Conservation (phyloP, 2,113 vertebrate species). For the Centropristis striata region DNA sequence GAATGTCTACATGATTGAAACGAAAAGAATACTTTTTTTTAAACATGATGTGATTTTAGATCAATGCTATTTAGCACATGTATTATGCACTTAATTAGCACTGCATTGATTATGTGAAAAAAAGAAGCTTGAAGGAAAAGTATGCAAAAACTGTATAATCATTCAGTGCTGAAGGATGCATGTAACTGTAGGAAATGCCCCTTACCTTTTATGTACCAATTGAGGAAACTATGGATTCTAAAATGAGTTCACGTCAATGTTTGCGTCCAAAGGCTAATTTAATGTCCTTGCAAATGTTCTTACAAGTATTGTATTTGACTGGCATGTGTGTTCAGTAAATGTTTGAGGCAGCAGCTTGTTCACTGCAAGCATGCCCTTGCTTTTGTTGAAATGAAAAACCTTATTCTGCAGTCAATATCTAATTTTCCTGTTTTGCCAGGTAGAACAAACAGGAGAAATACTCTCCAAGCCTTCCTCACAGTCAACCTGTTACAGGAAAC, state of each 20-base stretch:
- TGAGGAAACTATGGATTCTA: not conserved
- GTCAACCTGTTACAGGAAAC: constrained; percentile 44
- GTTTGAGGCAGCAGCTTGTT: constrained; percentile 35
- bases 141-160: not conserved
- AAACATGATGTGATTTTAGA: constrained; percentile 13
- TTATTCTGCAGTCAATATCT: constrained; percentile 76
- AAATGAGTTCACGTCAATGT: not conserved
- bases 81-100: constrained; percentile 3
- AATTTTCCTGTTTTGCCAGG: constrained; percentile 78
- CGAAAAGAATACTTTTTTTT: constrained; percentile 13
- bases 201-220: not conserved
- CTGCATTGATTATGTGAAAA: not conserved
- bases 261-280: not conserved
- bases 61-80: constrained; percentile 2
- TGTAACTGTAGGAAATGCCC: not conserved
- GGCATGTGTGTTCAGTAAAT: constrained; percentile 19
- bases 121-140: not conserved
- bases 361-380: constrained; percentile 3
- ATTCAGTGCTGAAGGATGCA: not conserved
- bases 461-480: constrained; percentile 26
- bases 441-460: constrained; percentile 75
- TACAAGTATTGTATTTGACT: not conserved
- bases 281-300: not conserved
- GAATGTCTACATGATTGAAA: constrained; percentile 25
- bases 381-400: constrained; percentile 63